These are phyloP conservation scores for Petrocephalus schoutedeni DNA, from an alignment of 2,797 vertebrate species.

Conservation along the genomic window DNA sequence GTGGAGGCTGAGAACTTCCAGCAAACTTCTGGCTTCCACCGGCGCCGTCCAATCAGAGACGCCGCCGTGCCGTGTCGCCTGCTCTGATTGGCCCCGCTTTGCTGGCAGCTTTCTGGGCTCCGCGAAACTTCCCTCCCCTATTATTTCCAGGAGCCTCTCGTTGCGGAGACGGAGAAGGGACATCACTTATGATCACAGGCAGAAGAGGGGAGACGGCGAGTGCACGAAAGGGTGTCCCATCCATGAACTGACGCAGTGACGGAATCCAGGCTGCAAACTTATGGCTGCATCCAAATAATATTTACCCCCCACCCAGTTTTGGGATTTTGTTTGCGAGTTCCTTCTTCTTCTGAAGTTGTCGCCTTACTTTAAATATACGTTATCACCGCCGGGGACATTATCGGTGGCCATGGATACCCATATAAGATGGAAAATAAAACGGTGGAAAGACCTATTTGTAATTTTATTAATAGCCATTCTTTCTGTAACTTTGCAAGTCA, in stretches of 20 bases:
- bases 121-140: slow-evolving; percentile 34
- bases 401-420: slow-evolving; percentile 72
- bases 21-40: background rate
- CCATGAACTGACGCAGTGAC: slow-evolving; percentile 55
- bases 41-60: slow-evolving; percentile 49
- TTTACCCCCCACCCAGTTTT: slow-evolving; percentile 44
- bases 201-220: slow-evolving; percentile 45
- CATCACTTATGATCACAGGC: slow-evolving; percentile 57
- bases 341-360: slow-evolving; percentile 44
- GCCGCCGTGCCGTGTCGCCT: slow-evolving; percentile 25
- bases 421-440: slow-evolving; percentile 79
- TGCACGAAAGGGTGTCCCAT: slow-evolving; percentile 48
- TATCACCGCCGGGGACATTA: slow-evolving; percentile 58
- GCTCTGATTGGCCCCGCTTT: slow-evolving; percentile 50
- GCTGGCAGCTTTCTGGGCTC: slow-evolving; percentile 47
- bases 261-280: slow-evolving; percentile 57
- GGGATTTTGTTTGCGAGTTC: slow-evolving; percentile 48
- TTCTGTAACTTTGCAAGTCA: slow-evolving; percentile 64
- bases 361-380: slow-evolving; percentile 41
- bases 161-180: slow-evolving; percentile 54
- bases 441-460: slow-evolving; percentile 66
- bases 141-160: slow-evolving; percentile 56
- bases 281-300: slow-evolving; percentile 71
- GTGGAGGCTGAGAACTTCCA: background rate
- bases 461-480: slow-evolving; percentile 63